Base-by-base conservation (phyloP, 2,113 vertebrate species). In the Maccullochella peelii region DNA sequence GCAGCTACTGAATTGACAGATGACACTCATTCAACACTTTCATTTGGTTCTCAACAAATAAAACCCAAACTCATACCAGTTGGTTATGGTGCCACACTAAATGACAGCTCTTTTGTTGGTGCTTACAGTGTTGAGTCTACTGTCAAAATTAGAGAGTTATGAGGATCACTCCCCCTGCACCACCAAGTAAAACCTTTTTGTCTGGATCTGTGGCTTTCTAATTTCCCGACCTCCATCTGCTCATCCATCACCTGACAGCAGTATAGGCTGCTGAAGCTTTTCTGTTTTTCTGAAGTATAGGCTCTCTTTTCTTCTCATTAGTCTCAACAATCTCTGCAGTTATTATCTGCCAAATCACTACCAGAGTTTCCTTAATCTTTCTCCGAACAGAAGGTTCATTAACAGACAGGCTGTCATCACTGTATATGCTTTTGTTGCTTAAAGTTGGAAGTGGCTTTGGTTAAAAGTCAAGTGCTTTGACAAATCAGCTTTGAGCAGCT, bases 241-340 rank as follows among this genome's bases (percentile, higher is more conserved):
- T 90, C 83, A 91, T 91, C 80, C 79, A 91, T 93, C 85, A 91
- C 83, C 55, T 83, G 83, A 83, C 75, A 86, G 65, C 86, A 81
- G 76, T 85, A 78, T 69, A 67, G 63, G 72, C 76, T 72, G 36
- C 38, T 49, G 65, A 77, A 86, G 80, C 72, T 57, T 79, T 71
- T 52, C 14, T 62, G 38, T 85, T 79, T 83, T 69, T 74, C 38
- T 65, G 27, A 65, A 10, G 23, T 55, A 61, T 25, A 18, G 25
- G 38, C 59, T 76, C n/a, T 71, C 42, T 67, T 25, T 70, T 33
- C 27, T 47, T 25, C 68, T 55, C 52, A 47, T 66, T 38, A 14
- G 65, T 82, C 68, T 73, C 75, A 59, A 55, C 77, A 76, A 59
- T 58, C 54, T 79, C 58, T 59, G 82, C 4, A 15, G 58, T 82